These are phyloP conservation scores for Anthopleura xanthogrammica DNA, from an alignment of 92 coral and sea anemone genomes.

Conservation along the genomic window DNA sequence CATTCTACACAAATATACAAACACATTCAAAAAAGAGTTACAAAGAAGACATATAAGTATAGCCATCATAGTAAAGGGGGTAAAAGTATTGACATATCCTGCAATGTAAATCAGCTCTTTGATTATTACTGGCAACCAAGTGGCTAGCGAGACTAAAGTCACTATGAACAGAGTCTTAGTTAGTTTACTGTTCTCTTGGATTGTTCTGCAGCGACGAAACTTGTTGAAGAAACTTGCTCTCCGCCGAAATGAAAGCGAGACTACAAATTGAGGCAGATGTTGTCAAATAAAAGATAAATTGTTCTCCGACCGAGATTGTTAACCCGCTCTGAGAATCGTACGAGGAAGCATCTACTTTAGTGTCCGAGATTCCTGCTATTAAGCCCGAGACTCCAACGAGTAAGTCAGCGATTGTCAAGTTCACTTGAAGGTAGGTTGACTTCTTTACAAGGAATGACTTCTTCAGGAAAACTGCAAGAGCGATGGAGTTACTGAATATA, in stretches of 20 bases:
- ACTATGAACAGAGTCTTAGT: slow-evolving; percentile 18
- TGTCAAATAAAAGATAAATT: neutral
- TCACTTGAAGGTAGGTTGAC: slow-evolving; percentile 10
- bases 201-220: slow-evolving; percentile 3
- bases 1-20: slow-evolving; percentile 14
- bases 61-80: neutral
- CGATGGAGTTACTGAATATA: neutral
- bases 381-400: slow-evolving; percentile 16
- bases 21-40: slow-evolving; percentile 2
- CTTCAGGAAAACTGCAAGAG: slow-evolving; percentile 16
- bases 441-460: slow-evolving; percentile 20
- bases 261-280: neutral
- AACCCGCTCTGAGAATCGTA: neutral
- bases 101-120: neutral
- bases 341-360: neutral
- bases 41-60: neutral
- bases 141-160: slow-evolving; percentile 1
- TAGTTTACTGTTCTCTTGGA: slow-evolving; percentile 9
- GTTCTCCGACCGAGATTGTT: neutral
- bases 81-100: neutral
- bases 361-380: neutral
- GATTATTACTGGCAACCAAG: neutral
- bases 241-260: neutral
- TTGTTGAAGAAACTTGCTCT: slow-evolving; percentile 6
- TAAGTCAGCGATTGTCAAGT: slow-evolving; percentile 6